Evolutionary conservation across 2,888 invertebrate species (phyloP), one percentile per base, ranked within the genome.

Genomic region (Lamellibrachia columna): DNA sequence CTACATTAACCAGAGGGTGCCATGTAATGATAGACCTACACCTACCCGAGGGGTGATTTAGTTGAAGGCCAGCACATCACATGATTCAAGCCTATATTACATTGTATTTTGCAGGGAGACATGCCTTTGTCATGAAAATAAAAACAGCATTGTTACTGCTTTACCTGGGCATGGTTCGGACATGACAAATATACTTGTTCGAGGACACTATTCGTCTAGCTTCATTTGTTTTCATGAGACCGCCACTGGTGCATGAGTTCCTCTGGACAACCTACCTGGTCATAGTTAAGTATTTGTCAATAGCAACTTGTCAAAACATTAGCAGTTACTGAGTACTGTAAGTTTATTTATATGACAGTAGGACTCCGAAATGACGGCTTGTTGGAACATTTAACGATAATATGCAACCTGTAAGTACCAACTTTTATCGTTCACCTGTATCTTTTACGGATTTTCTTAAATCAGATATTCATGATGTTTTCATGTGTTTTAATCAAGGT

Each of bases 101-200:
- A 75, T 75, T 75, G 75, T 15, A 40, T 40, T 40, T 40, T 40
- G 40, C 40, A 40, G 22, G 15, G n/a, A 22, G 75, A 75, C 75
- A 75, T 22, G 75, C 22, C 75, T 75, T 75, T 75, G 75, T 75
- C 75, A 75, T 75, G 75, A n/a, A 75, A 75, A 75, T 75, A 75
- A 75, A 58, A 15, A 11, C 75, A 75, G 75, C n/a, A 7, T n/a
- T 75, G 75, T 75, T 75, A 75, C 75, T 75, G 75, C 75, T 75
- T 22, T 75, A 75, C 75, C 75, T 75, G 15, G 15, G 22, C 22
- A 22, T 75, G 75, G 75, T 75, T 75, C n/a, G 6, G 75, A 75
- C 75, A 22, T 75, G 75, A 75, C n/a, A 75, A 75, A 75, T 75
- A n/a, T 1, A 6, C 75, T 75, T 75, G 75, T 75, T 75, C 3